These are phyloP conservation scores for Chrysolina oricalcia DNA, from an alignment of 2,888 invertebrate species.

Conservation along the genomic window DNA sequence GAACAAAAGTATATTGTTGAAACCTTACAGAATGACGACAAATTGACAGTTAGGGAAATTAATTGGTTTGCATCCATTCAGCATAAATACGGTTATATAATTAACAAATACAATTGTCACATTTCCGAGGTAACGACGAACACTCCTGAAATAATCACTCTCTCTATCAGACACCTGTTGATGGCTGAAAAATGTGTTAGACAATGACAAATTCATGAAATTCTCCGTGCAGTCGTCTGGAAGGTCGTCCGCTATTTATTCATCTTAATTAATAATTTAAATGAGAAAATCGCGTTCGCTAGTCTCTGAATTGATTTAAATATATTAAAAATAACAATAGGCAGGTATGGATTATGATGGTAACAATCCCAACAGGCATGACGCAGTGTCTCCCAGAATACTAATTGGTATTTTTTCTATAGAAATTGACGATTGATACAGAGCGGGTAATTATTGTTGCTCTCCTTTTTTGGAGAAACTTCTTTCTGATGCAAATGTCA, in stretches of 20 bases:
- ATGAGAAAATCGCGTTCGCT: conserved; percentile 9
- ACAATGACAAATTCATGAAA: conserved; percentile 17
- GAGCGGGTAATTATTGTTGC: background rate
- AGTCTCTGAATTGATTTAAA: conserved; percentile 20
- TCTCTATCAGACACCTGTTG: conserved; percentile 7
- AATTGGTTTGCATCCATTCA: background rate
- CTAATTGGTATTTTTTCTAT: background rate
- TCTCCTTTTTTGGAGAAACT: background rate
- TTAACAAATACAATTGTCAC: background rate
- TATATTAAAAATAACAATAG: conserved; percentile 29
- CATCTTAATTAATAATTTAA: conserved; percentile 22
- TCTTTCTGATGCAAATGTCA: no score
- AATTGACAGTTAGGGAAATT: no score
- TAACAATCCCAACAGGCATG: conserved; percentile 6
- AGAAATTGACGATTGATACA: background rate
- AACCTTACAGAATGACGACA: no score
- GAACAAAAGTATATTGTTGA: no score
- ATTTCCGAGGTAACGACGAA: background rate
- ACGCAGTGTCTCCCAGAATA: conserved; percentile 11
- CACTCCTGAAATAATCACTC: background rate
- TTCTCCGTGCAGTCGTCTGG: conserved; percentile 7
- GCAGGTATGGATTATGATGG: conserved; percentile 21
- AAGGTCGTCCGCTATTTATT: conserved; percentile 16
- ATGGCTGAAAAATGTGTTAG: background rate
- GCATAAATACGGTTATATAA: background rate